phyloP scores from a whole-genome alignment of 2,797 vertebrate species.

The Triplophysa bombifrons region DNA sequence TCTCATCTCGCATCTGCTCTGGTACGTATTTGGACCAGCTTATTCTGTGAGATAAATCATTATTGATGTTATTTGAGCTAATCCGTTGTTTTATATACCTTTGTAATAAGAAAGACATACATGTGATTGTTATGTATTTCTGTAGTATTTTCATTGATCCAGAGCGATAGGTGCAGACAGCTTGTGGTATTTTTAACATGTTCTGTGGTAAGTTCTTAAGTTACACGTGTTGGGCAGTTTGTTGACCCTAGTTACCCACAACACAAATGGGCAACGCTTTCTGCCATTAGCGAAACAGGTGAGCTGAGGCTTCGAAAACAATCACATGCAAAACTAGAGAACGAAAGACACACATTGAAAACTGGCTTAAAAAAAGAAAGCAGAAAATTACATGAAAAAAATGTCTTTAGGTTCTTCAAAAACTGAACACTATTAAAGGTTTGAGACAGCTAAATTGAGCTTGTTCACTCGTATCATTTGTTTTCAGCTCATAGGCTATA shows the following conservation, averaged over 20 bases:
- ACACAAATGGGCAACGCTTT: conserved; percentile 17
- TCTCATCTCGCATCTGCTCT: conserved; percentile 20
- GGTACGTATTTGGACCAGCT: background rate
- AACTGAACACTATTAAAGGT: background rate
- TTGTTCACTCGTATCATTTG: background rate
- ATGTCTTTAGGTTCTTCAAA: background rate
- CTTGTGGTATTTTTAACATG: conserved; percentile 52
- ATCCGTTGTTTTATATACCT: background rate
- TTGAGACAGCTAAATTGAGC: background rate
- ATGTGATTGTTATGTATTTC: background rate
- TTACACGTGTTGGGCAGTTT: conserved; percentile 46
- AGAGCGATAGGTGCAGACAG: conserved; percentile 17
- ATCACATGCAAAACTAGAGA: conserved; percentile 26
- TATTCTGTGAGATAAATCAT: background rate
- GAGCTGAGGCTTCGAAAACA: background rate
- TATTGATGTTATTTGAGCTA: background rate
- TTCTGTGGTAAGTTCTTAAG: conserved; percentile 15
- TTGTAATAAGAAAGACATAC: background rate
- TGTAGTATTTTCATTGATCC: background rate
- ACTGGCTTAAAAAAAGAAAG: background rate
- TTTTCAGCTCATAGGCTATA: conserved; percentile 85
- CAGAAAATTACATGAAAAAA: background rate
- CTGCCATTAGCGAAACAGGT: conserved; percentile 32
- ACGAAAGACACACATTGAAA: conserved; percentile 8
- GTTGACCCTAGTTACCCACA: conserved; percentile 51